Percentiles rank a stretch among this genome's conserved stretches.
Conservation (phyloP, 2,797 vertebrate genomes). For the Mastacembelus armatus region DNA sequence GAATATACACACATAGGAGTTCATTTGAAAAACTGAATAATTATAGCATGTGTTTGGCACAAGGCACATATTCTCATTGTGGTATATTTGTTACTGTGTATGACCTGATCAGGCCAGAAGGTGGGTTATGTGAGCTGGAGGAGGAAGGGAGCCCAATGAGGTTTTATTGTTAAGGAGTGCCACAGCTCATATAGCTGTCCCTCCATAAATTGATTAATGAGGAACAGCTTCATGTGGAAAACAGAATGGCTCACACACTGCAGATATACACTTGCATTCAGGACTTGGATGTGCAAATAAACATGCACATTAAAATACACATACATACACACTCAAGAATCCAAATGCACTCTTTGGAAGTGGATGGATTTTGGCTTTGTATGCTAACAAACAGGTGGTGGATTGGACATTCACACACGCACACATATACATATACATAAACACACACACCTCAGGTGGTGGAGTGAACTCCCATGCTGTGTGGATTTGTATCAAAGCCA, state of each 20-base stretch:
- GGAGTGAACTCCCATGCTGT: slow-evolving; percentile 71
- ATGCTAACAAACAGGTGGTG: slow-evolving; percentile 73
- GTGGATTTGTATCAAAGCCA: slow-evolving; percentile 77
- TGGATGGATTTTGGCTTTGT: slow-evolving; percentile 64
- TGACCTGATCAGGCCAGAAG: slow-evolving; percentile 65
- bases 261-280: slow-evolving; percentile 35
- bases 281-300: slow-evolving; percentile 2
- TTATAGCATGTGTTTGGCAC: slow-evolving; percentile 38
- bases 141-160: slow-evolving; percentile 42
- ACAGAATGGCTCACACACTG: slow-evolving; percentile 47
- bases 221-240: slow-evolving; percentile 72
- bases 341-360: slow-evolving; percentile 46
- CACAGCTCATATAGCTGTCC: slow-evolving; percentile 51
- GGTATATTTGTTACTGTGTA: slow-evolving; percentile 54
- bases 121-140: slow-evolving; percentile 69
- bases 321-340: slow-evolving; percentile 12
- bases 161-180: slow-evolving; percentile 47
- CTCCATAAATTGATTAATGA: slow-evolving; percentile 73
- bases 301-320: slow-evolving; percentile 25
- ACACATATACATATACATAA: slow-evolving; percentile 18
- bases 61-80: slow-evolving; percentile 29
- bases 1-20: slow-evolving; percentile 16
- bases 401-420: slow-evolving; percentile 47
- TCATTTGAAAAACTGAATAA: slow-evolving; percentile 33
- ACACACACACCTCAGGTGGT: slow-evolving; percentile 67